A percentile compares a stretch with the other conserved stretches of the same genome.
Evolutionary conservation across 2,113 vertebrate species (phyloP).

Genomic region (Agapornis roseicollis): DNA sequence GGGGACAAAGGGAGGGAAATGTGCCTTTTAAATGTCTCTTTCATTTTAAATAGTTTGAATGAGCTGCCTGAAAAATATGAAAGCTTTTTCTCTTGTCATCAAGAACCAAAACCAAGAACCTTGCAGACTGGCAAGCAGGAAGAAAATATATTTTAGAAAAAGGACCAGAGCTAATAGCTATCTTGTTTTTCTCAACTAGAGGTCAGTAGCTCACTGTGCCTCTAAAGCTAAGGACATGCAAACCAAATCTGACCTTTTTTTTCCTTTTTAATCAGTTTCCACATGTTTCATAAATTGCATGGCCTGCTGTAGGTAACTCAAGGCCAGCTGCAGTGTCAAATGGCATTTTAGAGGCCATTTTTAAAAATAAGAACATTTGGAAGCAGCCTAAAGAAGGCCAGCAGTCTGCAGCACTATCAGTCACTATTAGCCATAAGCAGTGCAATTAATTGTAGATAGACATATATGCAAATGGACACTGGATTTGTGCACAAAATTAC

Average conservation of each 20-base stretch:
- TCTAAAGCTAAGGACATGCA: neutral
- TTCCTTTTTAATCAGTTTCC: neutral
- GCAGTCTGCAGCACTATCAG: neutral
- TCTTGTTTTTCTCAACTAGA: constrained; percentile 53
- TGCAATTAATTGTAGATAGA: neutral
- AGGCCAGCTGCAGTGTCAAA: neutral
- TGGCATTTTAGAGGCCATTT: neutral
- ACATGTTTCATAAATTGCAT: constrained; percentile 28
- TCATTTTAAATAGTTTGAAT: constrained; percentile 20
- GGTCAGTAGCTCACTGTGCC: constrained; percentile 52
- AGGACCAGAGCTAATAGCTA: neutral
- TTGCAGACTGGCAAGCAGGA: neutral
- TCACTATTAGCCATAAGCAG: neutral
- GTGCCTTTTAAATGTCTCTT: neutral
- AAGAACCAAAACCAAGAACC: neutral
- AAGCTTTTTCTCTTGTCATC: neutral
- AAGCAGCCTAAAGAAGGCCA: neutral
- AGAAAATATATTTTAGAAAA: constrained; percentile 1
- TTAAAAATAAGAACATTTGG: neutral
- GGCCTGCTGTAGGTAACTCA: neutral
- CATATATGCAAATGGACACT: neutral
- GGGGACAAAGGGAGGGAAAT: neutral
- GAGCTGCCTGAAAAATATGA: neutral
- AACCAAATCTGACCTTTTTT: neutral
- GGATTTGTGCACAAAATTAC: neutral